Conservation (phyloP, 2,888 invertebrate species). For the Mechanitis mazaeus region DNA sequence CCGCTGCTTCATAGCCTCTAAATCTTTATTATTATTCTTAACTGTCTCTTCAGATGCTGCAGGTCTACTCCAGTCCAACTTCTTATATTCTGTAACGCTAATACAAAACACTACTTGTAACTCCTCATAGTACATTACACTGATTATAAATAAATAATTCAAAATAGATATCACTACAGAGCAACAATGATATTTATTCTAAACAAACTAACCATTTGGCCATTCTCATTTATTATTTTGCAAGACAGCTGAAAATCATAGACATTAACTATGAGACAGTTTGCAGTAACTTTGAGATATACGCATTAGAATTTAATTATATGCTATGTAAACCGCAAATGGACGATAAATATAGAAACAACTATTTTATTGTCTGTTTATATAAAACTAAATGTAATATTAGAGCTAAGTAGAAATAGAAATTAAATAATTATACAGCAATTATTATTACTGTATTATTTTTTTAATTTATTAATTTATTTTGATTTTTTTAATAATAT, state of each 20-base stretch:
- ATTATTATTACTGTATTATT: no score
- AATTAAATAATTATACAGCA: no score
- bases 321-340: slow-evolving; percentile 9
- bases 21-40: slow-evolving; percentile 60
- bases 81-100: slow-evolving; percentile 41
- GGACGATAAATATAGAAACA: slow-evolving; percentile 4
- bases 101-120: neutral
- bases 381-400: neutral
- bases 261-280: slow-evolving; percentile 15
- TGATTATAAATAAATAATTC: slow-evolving; percentile 25
- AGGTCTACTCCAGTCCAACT: slow-evolving; percentile 55
- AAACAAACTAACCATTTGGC: slow-evolving; percentile 21
- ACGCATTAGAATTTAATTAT: slow-evolving; percentile 12
- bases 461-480: no score
- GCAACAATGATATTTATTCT: slow-evolving; percentile 28
- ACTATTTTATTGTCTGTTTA: slow-evolving; percentile 9
- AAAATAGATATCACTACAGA: slow-evolving; percentile 29
- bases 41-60: slow-evolving; percentile 58
- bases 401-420: no score
- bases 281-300: slow-evolving; percentile 14
- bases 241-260: slow-evolving; percentile 23
- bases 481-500: no score
- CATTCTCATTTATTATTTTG: slow-evolving; percentile 22
- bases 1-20: slow-evolving; percentile 58
- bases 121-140: no score